Evolutionary conservation across 2,113 vertebrate species (phyloP), one percentile per base, ranked within the genome.

Genomic region (Vidua macroura): DNA sequence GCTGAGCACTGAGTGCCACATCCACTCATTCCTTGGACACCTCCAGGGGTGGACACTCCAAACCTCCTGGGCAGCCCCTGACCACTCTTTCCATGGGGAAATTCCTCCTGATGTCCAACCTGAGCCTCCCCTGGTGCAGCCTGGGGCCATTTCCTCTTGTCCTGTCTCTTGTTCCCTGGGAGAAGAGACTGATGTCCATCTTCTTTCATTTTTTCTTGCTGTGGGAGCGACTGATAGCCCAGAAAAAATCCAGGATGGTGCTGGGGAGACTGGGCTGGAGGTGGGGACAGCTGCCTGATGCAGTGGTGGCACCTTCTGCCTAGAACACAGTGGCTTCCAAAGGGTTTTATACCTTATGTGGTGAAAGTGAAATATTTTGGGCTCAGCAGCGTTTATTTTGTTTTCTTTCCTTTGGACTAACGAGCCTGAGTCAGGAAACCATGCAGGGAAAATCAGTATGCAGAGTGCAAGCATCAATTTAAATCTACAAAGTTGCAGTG

Each of bases 401-500:
- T 80, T 80, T 88, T 69, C 37, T 94, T 88, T 39, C n/a, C 43
- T 76, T 83, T 41, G 63, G 62, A 30, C 72, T 92, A 94, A 93
- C 13, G 1, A 92, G 91, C 35, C 55, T 92, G 85, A 90, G 68
- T 83, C 80, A 78, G 77, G 73, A 93, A 96, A 88, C 56, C 85
- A 72, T 2, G 24, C 25, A 9, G 64, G 86, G 69, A 92, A 88
- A 92, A 95, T 86, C 86, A 86, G 75, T 69, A 67, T 94, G 88
- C 91, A 68, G 44, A 81, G 39, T 10, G 44, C 19, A 51, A 77
- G 80, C 86, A 78, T 94, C 92, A 86, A 10, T 92, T 93, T 86
- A 90, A 81, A 86, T 92, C 88, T 55, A 51, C 80, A 64, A 59
- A 94, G 86, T 77, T 94, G 68, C 79, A 94, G n/a, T 35, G 64